Percentiles rank a stretch among this genome's conserved stretches.
phyloP scores from a whole-genome alignment of 2,797 vertebrate species.

The Nannoperca australis region DNA sequence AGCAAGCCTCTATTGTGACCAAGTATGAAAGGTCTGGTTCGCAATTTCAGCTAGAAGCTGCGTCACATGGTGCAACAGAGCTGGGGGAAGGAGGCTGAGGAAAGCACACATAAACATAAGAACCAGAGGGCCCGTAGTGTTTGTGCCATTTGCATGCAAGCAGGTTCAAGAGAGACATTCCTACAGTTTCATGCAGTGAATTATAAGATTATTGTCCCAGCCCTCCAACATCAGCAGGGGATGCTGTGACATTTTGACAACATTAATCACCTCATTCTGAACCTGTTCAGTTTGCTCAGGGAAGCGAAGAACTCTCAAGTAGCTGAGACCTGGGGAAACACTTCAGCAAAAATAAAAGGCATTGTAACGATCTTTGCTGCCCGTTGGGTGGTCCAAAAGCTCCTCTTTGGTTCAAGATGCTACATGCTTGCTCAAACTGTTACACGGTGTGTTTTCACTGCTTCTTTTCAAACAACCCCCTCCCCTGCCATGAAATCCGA shows the following conservation, averaged over 20 bases:
- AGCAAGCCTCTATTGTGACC: conserved; percentile 57
- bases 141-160: conserved; percentile 29
- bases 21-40: conserved; percentile 54
- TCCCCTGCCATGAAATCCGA: conserved; percentile 37
- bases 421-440: conserved; percentile 60
- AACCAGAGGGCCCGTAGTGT: conserved; percentile 5
- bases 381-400: conserved; percentile 57
- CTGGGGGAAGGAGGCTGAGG: conserved; percentile 33
- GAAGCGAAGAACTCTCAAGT: conserved; percentile 44
- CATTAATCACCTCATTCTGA: conserved; percentile 72
- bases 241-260: conserved; percentile 71
- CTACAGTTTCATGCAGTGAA: conserved; percentile 32
- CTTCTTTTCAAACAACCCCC: conserved; percentile 60
- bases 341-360: conserved; percentile 46
- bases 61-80: conserved; percentile 37
- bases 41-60: conserved; percentile 62
- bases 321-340: conserved; percentile 33
- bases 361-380: conserved; percentile 43
- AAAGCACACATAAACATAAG: conserved; percentile 19
- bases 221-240: conserved; percentile 48
- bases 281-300: conserved; percentile 63
- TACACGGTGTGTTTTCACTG: conserved; percentile 68
- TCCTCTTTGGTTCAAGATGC: conserved; percentile 63
- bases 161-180: conserved; percentile 26
- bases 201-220: conserved; percentile 62